A percentile compares a stretch with the other conserved stretches of the same genome.
Evolutionary conservation across 2,113 vertebrate genomes (phyloP).

Genomic region (Rhagologus leucostigma): DNA sequence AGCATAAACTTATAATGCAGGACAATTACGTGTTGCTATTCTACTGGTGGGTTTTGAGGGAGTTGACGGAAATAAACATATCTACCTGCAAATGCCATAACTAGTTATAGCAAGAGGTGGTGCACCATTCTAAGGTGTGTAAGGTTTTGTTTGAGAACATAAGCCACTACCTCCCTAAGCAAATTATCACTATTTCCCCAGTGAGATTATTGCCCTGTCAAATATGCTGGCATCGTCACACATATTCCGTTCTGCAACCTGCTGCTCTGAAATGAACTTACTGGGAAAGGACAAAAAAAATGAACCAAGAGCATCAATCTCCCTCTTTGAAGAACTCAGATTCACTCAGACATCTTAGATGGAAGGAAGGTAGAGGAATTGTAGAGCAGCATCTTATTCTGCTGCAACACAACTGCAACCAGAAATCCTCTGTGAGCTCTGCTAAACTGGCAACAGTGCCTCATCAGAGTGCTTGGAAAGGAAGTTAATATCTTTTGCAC

Average conservation of each 20-base stretch:
- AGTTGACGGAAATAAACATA: neutral
- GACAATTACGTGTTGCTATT: neutral
- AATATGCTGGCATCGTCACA: neutral
- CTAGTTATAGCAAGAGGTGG: neutral
- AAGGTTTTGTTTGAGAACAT: neutral
- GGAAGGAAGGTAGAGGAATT: neutral
- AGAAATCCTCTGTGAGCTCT: neutral
- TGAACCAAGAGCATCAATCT: neutral
- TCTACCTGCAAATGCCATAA: neutral
- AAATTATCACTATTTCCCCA: neutral
- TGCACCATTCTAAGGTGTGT: neutral
- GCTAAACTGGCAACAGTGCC: neutral
- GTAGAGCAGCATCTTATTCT: neutral
- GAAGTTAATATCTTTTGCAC: neutral
- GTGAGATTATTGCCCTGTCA: neutral
- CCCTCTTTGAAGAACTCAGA: neutral
- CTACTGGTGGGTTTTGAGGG: accelerated
- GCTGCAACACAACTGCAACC: neutral
- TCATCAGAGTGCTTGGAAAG: neutral
- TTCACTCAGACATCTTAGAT: neutral
- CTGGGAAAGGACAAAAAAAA: neutral
- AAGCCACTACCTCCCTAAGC: neutral
- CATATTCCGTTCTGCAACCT: neutral
- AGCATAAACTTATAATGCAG: neutral
- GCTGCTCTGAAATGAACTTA: neutral